Evolutionary conservation across 2,113 vertebrate genomes (phyloP), one percentile per base, ranked within the genome.

Genomic region (Cairina moschata): DNA sequence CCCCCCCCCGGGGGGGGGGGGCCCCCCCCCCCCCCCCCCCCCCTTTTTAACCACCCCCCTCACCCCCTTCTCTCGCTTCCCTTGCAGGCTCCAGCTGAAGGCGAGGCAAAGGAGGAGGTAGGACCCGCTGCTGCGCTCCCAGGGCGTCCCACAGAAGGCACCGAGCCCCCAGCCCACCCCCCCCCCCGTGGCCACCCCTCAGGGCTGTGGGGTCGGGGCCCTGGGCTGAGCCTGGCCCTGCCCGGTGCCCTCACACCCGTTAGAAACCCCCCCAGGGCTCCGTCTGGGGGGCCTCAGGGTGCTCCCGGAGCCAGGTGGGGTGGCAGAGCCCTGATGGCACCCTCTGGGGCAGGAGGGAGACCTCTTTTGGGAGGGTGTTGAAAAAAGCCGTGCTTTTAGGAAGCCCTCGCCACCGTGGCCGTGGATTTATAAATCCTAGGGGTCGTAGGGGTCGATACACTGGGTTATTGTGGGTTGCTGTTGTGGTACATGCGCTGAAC

Each of bases 41-140:
- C 1, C 38, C 38, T 38, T 8, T 36, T 38, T 38, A 38, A 38
- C 38, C 78, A 42, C 3, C 9, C 8, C 55, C 84, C 60, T 94
- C 68, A 95, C 54, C 14, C 72, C 25, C 1, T 32, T 90, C 44
- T 97, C 79, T 86, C 18, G 11, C 25, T 94, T 97, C 69, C 36
- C 66, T 56, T 93, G 80, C 90, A 98, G 97, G 98, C 98, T 97
- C 98, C 98, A 98, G 92, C 93, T 96, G 98, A 98, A 97, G 98
- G 96, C 77, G 98, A 98, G 86, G 97, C 94, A 36, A 99, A 97
- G 97, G 98, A 99, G 97, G 99, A 99, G 99, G 99, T 99, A 97
- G 98, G 98, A 86, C 52, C 85, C 77, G 62, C 32, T 81, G 69
- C 55, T 31, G 10, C 4, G 68, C 34, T 63, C 59, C 3, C 2